A percentile compares a stretch with the other conserved stretches of the same genome.
Conservation (phyloP, 2,113 vertebrate genomes). For the Pterocles burchelli region DNA sequence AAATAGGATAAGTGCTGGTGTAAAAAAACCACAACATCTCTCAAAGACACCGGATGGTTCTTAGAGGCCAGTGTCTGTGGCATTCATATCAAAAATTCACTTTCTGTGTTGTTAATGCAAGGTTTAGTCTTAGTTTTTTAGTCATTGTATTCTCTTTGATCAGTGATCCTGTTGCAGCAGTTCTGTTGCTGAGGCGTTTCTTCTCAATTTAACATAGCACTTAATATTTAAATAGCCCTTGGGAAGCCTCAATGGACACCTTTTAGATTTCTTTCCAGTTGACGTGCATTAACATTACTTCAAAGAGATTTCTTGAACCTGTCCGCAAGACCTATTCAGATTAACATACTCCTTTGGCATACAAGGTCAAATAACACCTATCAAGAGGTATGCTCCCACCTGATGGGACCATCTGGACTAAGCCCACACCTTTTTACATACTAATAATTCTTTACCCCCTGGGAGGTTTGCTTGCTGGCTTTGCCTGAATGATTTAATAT, state of each 20-base stretch:
- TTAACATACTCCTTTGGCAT: neutral
- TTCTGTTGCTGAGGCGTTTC: neutral
- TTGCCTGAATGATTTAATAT: neutral
- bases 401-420: constrained; percentile 11
- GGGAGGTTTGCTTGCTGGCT: neutral
- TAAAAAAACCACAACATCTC: neutral
- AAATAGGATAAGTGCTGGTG: neutral
- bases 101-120: neutral
- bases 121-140: neutral
- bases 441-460: neutral
- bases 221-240: neutral
- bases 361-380: neutral
- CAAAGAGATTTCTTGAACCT: neutral
- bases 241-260: neutral
- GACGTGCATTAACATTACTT: neutral
- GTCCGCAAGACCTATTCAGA: neutral
- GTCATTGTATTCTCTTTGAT: neutral
- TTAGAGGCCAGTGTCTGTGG: neutral
- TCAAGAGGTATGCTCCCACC: neutral
- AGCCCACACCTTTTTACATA: neutral
- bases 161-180: neutral
- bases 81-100: neutral
- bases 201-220: neutral
- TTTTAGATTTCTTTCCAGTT: neutral
- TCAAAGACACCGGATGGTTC: neutral